Evolutionary conservation across 2,113 vertebrate genomes (phyloP), one percentile per base, ranked within the genome.

Genomic region (Eurystomus gularis): DNA sequence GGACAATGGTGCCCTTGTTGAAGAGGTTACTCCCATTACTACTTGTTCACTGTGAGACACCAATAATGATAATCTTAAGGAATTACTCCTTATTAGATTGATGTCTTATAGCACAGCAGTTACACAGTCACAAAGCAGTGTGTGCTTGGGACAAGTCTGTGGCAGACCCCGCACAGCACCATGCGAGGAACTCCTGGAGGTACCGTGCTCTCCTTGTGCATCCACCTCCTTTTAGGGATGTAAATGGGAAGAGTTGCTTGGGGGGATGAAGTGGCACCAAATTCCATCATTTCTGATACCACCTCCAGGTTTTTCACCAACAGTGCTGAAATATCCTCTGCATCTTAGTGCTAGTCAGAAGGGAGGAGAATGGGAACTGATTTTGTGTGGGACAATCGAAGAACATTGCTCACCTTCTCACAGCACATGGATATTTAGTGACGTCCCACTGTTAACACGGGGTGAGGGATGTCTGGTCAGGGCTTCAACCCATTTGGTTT

Each of bases 161-260:
- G 49, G 58, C 64, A 48, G 9, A 33, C 1, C 49, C 26, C 21
- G 1, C 24, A 29, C 11, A 21, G 60, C 57, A 28, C 37, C 23
- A 15, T 57, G 31, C 0, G 0, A 33, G 49, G 18, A 62, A 46
- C 44, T 52, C 54, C 64, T 40, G 58, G 33, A 60, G 46, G 15
- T 61, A 9, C 48, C 2, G 6, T 19, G 37, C 16, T 23, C 39
- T 73, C 31, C 51, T 14, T 5, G 37, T 21, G 76, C 80, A 49
- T 16, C 48, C n/a, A 15, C 14, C 55, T 86, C 55, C 24, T 28
- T 37, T 21, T 3, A 14, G 20, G 39, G 64, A 3, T 70, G 31
- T 2, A 35, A 65, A 48, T 3, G 13, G 23, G 31, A 39, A 10
- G 19, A 40, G 17, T 15, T 52, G 4, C 48, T 54, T 2, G 0